Percentiles rank a stretch among this genome's conserved stretches.
Conservation (phyloP, 2,888 invertebrate species). For the Gryllus longicercus region DNA sequence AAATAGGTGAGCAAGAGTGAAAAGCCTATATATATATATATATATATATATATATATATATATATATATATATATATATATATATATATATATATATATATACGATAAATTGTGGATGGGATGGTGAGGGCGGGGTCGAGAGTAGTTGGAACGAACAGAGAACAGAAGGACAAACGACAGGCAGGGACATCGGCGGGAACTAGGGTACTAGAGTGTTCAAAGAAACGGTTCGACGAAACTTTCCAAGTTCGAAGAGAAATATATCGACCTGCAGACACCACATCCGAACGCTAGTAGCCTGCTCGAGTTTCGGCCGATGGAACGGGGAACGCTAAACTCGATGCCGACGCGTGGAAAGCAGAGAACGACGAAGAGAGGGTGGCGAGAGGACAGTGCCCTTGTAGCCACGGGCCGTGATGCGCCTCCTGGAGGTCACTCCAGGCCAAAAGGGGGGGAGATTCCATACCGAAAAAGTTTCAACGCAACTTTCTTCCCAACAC, state of each 20-base stretch:
- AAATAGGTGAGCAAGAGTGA: no score
- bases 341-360: background rate
- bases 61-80: no score
- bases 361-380: background rate
- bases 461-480: background rate
- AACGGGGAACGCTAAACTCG: background rate
- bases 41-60: no score
- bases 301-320: background rate
- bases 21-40: no score
- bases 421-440: background rate
- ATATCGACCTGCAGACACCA: background rate
- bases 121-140: no score
- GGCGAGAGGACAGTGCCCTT: background rate
- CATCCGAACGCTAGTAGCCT: background rate
- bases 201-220: no score
- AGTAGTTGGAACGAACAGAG: no score
- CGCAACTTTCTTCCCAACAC: background rate
- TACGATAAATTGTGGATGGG: no score
- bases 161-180: no score
- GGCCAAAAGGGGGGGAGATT: background rate
- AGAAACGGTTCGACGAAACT: no score
- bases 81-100: no score
- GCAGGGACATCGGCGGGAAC: no score
- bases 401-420: background rate
- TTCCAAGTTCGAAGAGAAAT: background rate